Evolutionary conservation across 2,113 vertebrate species (phyloP), one percentile per base, ranked within the genome.

Genomic region (Tautogolabrus adspersus): DNA sequence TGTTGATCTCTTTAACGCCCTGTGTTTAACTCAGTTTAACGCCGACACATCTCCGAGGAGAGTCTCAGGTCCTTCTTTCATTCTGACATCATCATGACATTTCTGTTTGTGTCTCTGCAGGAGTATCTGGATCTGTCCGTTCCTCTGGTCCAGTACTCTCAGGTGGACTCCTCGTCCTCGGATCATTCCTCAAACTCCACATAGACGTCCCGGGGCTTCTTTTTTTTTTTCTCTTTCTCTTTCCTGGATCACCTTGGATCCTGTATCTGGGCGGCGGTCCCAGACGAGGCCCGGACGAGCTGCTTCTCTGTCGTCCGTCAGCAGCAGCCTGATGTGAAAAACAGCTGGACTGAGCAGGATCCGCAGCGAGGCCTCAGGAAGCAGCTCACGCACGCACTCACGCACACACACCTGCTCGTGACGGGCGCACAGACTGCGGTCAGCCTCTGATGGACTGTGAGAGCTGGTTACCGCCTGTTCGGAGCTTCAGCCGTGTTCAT

Each of bases 71-170:
- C n/a, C n/a, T n/a, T n/a, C n/a, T n/a, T n/a, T n/a, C n/a, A n/a
- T n/a, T n/a, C n/a, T 26, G 30, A 34, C 30, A 3, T 42, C 40
- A 42, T 42, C 6, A 1, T 49, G 44, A 47, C 47, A 0, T 19
- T 7, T 40, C 64, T 40, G 57, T 2, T 56, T 71, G n/a, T 26
- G 30, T 68, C 42, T 75, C 57, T 46, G 15, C 92, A 98, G 97
- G 97, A 98, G 75, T 98, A 98, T 87, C 94, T 98, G 90, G 97
- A 98, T 87, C 94, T 98, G 38, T 95, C 95, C 4, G 79, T 93
- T 66, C 94, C 96, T 0, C 81, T 95, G 91, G 94, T 96, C 79
- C 96, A 97, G 90, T 97, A 97, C 77, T 95, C 96, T 0, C 93
- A 94, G 0, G 88, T 95, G 78, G 92, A 94, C 83, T 94, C 95